These are phyloP conservation scores for Apamea epomidion DNA, from an alignment of 2,888 invertebrate species.

Conservation along the genomic window DNA sequence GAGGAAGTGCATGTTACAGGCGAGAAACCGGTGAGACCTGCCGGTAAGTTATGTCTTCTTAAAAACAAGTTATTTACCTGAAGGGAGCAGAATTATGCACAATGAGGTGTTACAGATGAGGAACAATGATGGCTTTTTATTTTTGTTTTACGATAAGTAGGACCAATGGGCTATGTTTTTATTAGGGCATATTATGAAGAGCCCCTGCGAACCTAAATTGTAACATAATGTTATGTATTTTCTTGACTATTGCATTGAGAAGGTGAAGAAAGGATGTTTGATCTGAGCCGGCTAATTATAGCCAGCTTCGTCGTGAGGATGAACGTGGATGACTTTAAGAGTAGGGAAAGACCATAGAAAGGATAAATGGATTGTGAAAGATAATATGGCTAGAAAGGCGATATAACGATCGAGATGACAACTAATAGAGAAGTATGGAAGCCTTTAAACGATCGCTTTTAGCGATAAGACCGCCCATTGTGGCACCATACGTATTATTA, in stretches of 20 bases:
- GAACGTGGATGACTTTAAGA: too few relatives aligned
- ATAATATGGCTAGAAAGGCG: too few relatives aligned
- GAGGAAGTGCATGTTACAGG: constrained; percentile 17
- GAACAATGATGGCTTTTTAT: constrained; percentile 17
- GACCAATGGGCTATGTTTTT: background rate
- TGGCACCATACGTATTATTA: background rate
- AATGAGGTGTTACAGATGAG: constrained; percentile 13
- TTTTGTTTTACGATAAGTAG: constrained; percentile 21
- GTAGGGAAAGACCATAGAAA: background rate
- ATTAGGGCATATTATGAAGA: background rate
- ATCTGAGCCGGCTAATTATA: too few relatives aligned
- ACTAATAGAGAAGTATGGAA: background rate
- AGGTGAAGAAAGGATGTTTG: too few relatives aligned
- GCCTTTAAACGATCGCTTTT: background rate
- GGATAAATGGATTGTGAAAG: background rate
- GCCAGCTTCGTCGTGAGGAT: background rate
- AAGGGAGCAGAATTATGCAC: constrained; percentile 22
- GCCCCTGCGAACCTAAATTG: background rate
- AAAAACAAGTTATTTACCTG: constrained; percentile 30
- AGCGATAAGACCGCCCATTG: background rate
- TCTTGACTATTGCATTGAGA: background rate
- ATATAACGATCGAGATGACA: background rate
- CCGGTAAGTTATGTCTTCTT: constrained; percentile 35
- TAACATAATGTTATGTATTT: background rate
- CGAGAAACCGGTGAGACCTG: background rate